Conservation (phyloP, 2,113 vertebrate genomes). For the Genyomyrus donnyi region DNA sequence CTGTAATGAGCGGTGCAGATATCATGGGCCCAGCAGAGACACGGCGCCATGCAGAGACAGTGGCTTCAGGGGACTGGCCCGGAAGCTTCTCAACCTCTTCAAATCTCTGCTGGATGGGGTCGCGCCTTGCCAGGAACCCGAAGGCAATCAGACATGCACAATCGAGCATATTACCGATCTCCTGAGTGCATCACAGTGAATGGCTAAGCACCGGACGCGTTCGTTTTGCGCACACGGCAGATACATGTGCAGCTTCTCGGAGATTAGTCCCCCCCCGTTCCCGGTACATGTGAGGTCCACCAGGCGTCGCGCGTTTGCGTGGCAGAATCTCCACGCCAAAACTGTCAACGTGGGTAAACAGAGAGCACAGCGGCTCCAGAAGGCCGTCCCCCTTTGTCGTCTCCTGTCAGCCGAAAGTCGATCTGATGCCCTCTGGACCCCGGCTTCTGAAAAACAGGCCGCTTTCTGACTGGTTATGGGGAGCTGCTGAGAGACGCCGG, state of each 20-base stretch:
- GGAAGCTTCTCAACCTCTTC: slow-evolving; percentile 28
- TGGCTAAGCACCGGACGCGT: not conserved
- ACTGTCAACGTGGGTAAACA: slow-evolving; percentile 18
- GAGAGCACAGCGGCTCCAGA: slow-evolving; percentile 20
- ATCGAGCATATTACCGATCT: not conserved
- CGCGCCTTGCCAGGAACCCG: slow-evolving; percentile 21
- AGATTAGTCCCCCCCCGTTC: not conserved
- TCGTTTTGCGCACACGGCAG: not conserved
- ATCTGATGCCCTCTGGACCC: slow-evolving; percentile 65
- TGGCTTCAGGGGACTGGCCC: slow-evolving; percentile 16
- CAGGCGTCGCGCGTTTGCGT: not conserved
- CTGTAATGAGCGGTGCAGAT: not conserved
- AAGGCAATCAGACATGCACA: slow-evolving; percentile 6
- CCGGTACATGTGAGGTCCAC: not conserved
- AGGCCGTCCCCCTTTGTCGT: slow-evolving; percentile 26
- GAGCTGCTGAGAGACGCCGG: slow-evolving; percentile 60
- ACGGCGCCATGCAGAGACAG: not conserved
- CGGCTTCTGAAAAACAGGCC: slow-evolving; percentile 48
- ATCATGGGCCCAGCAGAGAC: slow-evolving; percentile 19
- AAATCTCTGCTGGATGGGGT: slow-evolving; percentile 32
- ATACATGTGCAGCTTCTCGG: not conserved
- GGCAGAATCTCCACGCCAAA: not conserved
- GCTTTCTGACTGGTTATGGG: slow-evolving; percentile 71
- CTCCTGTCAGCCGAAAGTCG: slow-evolving; percentile 59
- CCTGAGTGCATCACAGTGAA: not conserved